Percentiles rank a stretch among this genome's conserved stretches.
These are phyloP conservation scores for Bradypus variegatus DNA, from an alignment of 2,797 vertebrate species.

Conservation along the genomic window DNA sequence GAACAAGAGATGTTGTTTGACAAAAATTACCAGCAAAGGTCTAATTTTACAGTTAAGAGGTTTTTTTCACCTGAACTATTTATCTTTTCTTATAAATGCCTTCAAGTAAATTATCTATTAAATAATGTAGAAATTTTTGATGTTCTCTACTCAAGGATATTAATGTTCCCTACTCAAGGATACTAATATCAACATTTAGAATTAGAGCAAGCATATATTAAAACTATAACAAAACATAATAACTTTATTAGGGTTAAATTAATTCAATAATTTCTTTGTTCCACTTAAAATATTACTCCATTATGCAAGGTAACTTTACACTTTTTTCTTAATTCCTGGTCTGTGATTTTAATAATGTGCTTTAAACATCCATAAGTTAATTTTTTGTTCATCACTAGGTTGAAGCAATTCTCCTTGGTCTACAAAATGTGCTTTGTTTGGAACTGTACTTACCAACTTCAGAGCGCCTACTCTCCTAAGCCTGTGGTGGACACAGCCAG, in stretches of 20 bases:
- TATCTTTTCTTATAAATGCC: background rate
- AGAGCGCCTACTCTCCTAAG: background rate
- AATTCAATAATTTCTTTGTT: background rate
- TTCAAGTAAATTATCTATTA: slow-evolving; percentile 7
- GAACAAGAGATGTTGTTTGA: background rate
- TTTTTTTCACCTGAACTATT: background rate
- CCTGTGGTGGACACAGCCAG: background rate
- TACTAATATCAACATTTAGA: background rate
- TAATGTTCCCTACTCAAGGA: background rate
- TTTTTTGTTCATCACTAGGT: background rate
- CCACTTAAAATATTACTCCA: background rate
- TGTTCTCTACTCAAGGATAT: background rate
- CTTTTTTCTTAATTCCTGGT: background rate
- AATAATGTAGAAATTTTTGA: background rate
- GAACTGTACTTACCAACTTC: background rate
- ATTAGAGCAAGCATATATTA: background rate
- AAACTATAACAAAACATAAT: background rate
- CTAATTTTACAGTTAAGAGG: background rate
- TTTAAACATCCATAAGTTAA: no score
- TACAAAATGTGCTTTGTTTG: background rate
- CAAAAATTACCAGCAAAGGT: background rate
- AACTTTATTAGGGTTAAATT: background rate
- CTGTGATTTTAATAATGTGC: background rate
- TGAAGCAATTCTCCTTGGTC: background rate
- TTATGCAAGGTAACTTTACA: background rate